Conservation (phyloP, 1,140 invertebrate genomes). For the Archegozetes longisetosus region DNA sequence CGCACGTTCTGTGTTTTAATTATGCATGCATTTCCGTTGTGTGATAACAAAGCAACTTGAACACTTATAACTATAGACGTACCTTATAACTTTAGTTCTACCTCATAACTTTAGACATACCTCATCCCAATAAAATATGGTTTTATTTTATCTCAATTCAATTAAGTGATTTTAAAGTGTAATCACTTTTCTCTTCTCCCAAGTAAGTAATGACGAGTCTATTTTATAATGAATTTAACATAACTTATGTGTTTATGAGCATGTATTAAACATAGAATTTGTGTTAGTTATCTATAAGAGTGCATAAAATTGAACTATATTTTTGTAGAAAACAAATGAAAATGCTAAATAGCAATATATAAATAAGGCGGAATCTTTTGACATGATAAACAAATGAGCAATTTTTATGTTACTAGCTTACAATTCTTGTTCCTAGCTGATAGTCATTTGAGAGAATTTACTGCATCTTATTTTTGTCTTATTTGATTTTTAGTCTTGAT, state of each 20-base stretch:
- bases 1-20: not conserved
- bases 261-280: not conserved
- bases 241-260: not conserved
- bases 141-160: not conserved
- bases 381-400: not conserved
- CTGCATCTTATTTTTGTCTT: too few species aligned
- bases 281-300: not conserved
- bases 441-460: too few species aligned
- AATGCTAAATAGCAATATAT: not conserved
- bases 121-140: not conserved
- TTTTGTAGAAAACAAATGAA: not conserved
- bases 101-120: too few species aligned
- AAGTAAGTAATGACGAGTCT: not conserved
- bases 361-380: not conserved
- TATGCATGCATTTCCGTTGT: not conserved
- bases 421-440: too few species aligned
- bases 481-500: not conserved
- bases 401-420: too few species aligned
- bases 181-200: not conserved
- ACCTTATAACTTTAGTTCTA: too few species aligned
- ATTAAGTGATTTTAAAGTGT: too few species aligned
- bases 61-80: too few species aligned
- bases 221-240: not conserved
- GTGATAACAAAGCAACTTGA: not conserved
- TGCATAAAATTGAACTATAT: not conserved